phyloP scores from a whole-genome alignment of 2,888 invertebrate genomes.

The Drosophila falleni region DNA sequence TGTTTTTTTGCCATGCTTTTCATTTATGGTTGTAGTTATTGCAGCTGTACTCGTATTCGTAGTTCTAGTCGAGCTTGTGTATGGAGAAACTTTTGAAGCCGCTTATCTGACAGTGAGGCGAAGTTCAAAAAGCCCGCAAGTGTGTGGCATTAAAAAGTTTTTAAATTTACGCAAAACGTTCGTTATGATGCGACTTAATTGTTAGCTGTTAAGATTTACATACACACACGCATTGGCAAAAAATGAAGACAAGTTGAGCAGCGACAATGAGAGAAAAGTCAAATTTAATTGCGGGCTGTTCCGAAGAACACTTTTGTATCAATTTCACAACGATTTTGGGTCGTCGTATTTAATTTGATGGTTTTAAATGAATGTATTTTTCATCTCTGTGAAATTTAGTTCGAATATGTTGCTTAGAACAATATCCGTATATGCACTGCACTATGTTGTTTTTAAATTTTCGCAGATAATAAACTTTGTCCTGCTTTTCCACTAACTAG shows the following conservation, averaged over 20 bases:
- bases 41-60: conserved; percentile 53
- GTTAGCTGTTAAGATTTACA: conserved; percentile 76
- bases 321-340: not conserved
- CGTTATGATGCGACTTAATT: conserved; percentile 77
- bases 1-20: conserved; percentile 15
- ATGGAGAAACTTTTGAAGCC: conserved; percentile 71
- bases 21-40: conserved; percentile 66
- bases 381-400: not conserved
- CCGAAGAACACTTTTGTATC: not conserved
- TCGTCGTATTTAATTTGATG: too few relatives aligned
- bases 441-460: conserved; percentile 50
- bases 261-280: conserved; percentile 5
- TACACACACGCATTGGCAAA: conserved; percentile 17
- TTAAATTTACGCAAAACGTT: conserved; percentile 75
- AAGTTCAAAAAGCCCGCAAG: conserved; percentile 78
- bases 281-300: not conserved
- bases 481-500: conserved; percentile 10
- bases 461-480: conserved; percentile 41
- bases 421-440: not conserved
- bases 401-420: not conserved
- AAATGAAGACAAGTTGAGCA: conserved; percentile 18
- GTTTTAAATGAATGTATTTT: too few relatives aligned
- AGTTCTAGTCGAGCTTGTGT: conserved; percentile 58
- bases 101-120: conserved; percentile 69
- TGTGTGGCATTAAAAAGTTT: conserved; percentile 77